These are phyloP conservation scores for Isichthys henryi DNA, from an alignment of 2,113 vertebrate species.

Conservation along the genomic window DNA sequence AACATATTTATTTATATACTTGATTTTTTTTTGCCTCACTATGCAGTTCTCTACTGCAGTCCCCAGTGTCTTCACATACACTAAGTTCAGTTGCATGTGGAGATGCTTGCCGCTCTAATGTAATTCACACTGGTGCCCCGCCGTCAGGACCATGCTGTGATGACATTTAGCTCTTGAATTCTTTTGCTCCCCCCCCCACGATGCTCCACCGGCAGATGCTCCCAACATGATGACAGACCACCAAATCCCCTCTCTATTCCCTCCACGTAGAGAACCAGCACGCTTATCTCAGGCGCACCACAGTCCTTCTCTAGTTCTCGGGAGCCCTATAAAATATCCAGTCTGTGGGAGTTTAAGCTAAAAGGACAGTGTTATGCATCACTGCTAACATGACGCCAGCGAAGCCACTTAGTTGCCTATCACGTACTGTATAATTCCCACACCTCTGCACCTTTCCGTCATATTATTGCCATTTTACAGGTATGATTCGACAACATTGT, in stretches of 20 bases:
- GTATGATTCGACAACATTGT: not conserved
- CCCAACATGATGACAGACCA: not conserved
- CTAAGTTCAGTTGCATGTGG: not conserved
- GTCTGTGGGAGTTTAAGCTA: conserved; percentile 44
- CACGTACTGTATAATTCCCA: not conserved
- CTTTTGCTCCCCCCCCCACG: not conserved
- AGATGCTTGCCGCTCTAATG: not conserved
- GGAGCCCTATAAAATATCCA: conserved; percentile 54
- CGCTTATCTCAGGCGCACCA: not conserved
- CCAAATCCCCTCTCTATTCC: not conserved
- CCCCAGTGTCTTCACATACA: not conserved
- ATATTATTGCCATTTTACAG: not conserved
- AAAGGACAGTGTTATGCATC: conserved; percentile 57
- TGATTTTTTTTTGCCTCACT: not conserved
- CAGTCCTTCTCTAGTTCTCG: conserved; percentile 47
- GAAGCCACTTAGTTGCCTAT: not conserved
- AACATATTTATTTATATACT: not conserved
- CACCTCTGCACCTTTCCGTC: not conserved
- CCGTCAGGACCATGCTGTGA: not conserved
- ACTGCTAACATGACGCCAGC: conserved; percentile 25
- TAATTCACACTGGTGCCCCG: not conserved
- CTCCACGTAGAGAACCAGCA: conserved; percentile 10
- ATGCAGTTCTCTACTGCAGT: not conserved
- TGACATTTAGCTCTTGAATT: not conserved
- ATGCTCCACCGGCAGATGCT: not conserved